These are phyloP conservation scores for Cebus imitator DNA, from an alignment of 2,113 vertebrate genomes.

Conservation along the genomic window DNA sequence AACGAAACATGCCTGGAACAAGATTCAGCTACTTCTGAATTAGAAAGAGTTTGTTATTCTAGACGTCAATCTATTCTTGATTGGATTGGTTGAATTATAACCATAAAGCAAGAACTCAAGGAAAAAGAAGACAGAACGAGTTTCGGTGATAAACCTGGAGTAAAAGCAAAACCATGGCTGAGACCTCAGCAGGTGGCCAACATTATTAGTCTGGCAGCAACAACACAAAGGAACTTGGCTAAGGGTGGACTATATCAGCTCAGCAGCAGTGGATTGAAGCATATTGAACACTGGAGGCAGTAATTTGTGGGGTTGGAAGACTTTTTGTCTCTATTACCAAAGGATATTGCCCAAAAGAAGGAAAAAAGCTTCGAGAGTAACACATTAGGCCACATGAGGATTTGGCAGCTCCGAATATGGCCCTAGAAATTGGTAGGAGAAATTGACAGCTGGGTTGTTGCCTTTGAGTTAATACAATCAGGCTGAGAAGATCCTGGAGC, in stretches of 20 bases:
- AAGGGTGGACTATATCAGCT: background rate
- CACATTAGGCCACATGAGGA: background rate
- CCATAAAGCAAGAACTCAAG: background rate
- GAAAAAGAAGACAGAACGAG: background rate
- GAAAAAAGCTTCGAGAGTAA: background rate
- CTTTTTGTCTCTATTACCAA: background rate
- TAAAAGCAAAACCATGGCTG: background rate
- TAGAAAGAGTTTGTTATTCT: background rate
- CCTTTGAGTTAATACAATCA: constrained; percentile 2
- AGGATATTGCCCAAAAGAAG: background rate
- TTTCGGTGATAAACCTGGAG: background rate
- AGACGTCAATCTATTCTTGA: background rate
- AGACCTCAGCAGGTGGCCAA: background rate
- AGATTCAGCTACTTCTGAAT: background rate
- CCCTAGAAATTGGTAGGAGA: background rate
- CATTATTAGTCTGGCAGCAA: background rate
- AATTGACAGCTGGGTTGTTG: background rate
- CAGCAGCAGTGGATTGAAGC: background rate
- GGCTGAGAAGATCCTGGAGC: background rate
- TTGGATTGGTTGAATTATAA: background rate
- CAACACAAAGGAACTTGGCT: background rate
- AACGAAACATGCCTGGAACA: background rate
- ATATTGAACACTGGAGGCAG: background rate
- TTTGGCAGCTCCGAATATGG: background rate
- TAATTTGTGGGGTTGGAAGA: background rate